These are phyloP conservation scores for Corythornis cristatus DNA, from an alignment of 2,113 vertebrate genomes.

Conservation along the genomic window DNA sequence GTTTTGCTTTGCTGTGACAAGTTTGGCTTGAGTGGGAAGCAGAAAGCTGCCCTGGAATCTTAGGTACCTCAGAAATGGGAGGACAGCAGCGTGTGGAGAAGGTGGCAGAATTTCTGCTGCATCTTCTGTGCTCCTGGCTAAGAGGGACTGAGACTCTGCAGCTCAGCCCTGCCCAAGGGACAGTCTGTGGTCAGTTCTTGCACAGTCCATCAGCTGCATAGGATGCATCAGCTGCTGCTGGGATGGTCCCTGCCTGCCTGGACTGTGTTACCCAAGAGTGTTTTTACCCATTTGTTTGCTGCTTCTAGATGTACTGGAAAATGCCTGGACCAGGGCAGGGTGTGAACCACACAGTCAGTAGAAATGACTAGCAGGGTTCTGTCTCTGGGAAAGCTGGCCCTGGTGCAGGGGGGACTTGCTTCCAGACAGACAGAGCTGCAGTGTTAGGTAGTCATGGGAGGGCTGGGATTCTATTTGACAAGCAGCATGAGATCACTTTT, in stretches of 20 bases:
- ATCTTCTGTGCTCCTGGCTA: neutral
- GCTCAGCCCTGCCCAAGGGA: neutral
- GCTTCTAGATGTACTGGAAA: neutral
- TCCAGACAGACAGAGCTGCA: slow-evolving; percentile 23
- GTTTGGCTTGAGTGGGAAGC: neutral
- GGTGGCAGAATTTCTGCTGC: neutral
- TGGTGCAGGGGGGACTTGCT: neutral
- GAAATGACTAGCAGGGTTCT: neutral
- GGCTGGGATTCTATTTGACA: neutral
- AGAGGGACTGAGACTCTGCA: neutral
- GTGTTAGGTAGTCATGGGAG: neutral
- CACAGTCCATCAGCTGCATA: neutral
- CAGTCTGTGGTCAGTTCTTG: neutral
- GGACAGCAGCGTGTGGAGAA: neutral
- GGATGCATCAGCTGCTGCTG: neutral
- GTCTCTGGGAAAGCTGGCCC: neutral
- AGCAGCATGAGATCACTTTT: slow-evolving; percentile 46
- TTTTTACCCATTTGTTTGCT: neutral
- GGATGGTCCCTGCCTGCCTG: neutral
- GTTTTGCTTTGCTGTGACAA: neutral
- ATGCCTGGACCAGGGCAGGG: neutral
- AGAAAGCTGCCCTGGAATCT: neutral
- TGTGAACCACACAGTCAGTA: neutral
- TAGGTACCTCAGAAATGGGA: neutral
- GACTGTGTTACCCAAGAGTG: neutral